Percentiles rank a stretch among this genome's conserved stretches.
Evolutionary conservation across 2,113 vertebrate genomes (phyloP).

Genomic region (Octodon degus): DNA sequence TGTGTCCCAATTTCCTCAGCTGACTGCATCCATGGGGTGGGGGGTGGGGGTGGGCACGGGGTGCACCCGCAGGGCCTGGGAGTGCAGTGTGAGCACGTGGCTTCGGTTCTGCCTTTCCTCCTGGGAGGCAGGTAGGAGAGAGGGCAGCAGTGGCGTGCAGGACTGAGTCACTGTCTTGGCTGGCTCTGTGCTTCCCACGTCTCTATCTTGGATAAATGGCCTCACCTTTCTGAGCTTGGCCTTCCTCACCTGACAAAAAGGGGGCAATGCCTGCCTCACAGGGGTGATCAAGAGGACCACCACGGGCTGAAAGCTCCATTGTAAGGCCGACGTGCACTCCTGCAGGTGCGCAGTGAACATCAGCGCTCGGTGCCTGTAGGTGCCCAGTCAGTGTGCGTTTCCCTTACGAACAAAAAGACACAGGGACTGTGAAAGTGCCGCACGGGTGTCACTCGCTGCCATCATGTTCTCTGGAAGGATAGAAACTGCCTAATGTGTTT

Average conservation of each 20-base stretch:
- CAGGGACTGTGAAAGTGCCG: neutral
- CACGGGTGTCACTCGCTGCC: neutral
- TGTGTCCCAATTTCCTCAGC: slow-evolving; percentile 35
- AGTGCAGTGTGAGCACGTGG: neutral
- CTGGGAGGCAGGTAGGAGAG: neutral
- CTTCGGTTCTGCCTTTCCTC: neutral
- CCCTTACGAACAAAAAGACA: neutral
- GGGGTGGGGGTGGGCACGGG: neutral
- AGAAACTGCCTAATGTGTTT: neutral
- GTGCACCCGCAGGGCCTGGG: neutral
- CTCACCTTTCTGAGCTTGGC: slow-evolving; percentile 57
- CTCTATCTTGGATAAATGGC: slow-evolving; percentile 9
- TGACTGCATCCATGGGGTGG: neutral
- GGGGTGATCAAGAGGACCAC: neutral
- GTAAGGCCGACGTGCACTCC: neutral
- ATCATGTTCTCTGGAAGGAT: neutral
- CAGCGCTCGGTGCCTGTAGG: neutral
- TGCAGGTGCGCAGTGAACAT: slow-evolving; percentile 38
- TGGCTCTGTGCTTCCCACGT: neutral
- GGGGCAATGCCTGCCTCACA: slow-evolving; percentile 56
- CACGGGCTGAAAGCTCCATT: neutral
- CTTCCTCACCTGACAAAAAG: slow-evolving; percentile 2
- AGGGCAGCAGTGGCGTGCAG: neutral
- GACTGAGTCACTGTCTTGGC: neutral
- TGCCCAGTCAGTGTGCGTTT: neutral